Conservation (phyloP, 2,113 vertebrate genomes). For the Bufo bufo region DNA sequence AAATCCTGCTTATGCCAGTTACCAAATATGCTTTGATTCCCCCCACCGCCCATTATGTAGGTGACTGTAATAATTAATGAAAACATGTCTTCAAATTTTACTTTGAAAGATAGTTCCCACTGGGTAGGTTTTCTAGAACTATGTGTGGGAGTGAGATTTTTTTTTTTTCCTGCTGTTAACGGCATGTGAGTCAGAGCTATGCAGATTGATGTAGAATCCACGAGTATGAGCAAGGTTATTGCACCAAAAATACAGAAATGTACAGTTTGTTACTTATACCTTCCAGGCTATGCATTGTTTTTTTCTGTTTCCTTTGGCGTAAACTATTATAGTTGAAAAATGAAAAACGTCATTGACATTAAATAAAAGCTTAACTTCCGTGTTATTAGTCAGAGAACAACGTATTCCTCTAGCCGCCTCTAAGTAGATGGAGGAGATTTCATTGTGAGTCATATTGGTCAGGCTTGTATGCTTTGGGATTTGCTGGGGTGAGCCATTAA, state of each 20-base stretch:
- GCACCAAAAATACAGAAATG: background rate
- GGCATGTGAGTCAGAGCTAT: conserved; percentile 43
- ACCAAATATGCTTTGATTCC: no score
- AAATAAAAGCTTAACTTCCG: background rate
- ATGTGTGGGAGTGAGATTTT: conserved; percentile 46
- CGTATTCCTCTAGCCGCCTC: background rate
- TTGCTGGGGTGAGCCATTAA: background rate
- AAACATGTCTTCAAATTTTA: conserved; percentile 22
- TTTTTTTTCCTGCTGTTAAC: conserved; percentile 56
- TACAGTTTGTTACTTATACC: background rate
- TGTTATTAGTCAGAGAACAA: background rate
- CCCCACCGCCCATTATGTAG: background rate
- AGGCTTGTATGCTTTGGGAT: background rate
- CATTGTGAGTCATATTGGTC: background rate
- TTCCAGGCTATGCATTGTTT: background rate
- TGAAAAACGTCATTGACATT: background rate
- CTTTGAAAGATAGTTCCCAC: conserved; percentile 26
- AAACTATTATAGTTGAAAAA: background rate
- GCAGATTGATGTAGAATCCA: background rate
- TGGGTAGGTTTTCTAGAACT: background rate
- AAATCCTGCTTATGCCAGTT: no score
- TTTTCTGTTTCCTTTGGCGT: background rate
- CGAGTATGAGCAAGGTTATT: conserved; percentile 34
- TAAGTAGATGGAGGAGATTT: background rate
- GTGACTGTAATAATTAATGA: conserved; percentile 5